Conservation (phyloP, 2,113 vertebrate species). For the Meleagris gallopavo region DNA sequence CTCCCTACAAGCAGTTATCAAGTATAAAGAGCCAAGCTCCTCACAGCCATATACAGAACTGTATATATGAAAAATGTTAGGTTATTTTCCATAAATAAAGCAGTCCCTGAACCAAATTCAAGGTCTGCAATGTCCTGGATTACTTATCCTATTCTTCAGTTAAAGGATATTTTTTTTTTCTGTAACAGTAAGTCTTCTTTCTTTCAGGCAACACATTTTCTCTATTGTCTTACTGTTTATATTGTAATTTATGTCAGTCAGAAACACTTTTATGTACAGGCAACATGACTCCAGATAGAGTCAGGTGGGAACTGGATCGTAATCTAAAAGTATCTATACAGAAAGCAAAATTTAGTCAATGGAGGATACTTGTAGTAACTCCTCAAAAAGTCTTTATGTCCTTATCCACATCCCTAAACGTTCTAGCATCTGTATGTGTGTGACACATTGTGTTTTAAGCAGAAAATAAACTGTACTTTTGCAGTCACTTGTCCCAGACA, state of each 20-base stretch:
- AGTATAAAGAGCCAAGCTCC: not conserved
- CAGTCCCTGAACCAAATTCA: not conserved
- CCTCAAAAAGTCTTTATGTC: not conserved
- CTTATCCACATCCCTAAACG: not conserved
- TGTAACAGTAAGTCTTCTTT: not conserved
- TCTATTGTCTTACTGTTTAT: not conserved
- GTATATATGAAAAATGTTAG: not conserved
- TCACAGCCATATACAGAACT: not conserved
- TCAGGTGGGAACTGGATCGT: not conserved
- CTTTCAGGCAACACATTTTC: not conserved
- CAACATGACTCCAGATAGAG: not conserved
- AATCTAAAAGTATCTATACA: not conserved
- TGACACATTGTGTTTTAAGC: not conserved
- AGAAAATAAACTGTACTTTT: not conserved
- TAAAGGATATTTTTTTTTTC: not conserved
- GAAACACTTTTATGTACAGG: not conserved
- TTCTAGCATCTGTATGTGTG: not conserved
- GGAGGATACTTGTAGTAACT: not conserved
- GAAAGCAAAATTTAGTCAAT: not conserved
- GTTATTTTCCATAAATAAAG: not conserved
- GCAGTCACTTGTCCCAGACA: not conserved
- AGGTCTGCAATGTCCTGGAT: not conserved
- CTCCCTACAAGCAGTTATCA: not conserved
- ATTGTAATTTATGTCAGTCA: not conserved
- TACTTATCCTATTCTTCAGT: not conserved